Base-by-base conservation (phyloP, 2,888 invertebrate species). In the Apotomis capreana region DNA sequence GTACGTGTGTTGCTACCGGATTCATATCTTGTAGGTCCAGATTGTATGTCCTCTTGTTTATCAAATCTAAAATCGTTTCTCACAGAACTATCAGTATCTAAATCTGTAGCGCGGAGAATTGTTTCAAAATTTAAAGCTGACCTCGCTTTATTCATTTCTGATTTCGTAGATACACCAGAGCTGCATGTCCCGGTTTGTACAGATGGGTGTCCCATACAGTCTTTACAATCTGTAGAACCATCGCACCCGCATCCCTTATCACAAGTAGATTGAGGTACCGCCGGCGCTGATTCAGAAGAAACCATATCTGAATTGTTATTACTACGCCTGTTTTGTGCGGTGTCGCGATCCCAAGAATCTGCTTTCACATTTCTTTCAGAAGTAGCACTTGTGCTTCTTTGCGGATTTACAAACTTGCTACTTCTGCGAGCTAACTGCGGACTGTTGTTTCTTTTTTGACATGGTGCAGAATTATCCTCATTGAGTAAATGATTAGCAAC, bases 161-260 rank as follows among this genome's bases (percentile, higher is more conserved):
- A 44, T 46, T 15, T 36, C 26, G 40, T 13, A 54, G 54, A 54
- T 49, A 4, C 15, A 9, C 6, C 2, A 65, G 12, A 26, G 4
- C 12, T n/a, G 15, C 55, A 26, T 8, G 61, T 3, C 10, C 12
- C 5, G 9, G 49, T 10, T 51, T 62, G 51, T 1, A 10, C 1
- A 51, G 49, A 61, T 26, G 26, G 26, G 6, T 13, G 61, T 3
- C 36, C 61, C 6, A 26, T 15, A 40, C 63, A 52, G 51, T 64
- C 15, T 15, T 54, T 40, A 40, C 63, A 64, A 52, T 64, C 63
- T 0, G 57, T 13, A 9, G 54, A 37, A n/a, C 52, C 52, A 3
- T 64, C 63, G 54, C 63, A 64, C 3, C 55, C 55, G 46, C 68
- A 68, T 36, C 15, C 68, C 37, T 26, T 68, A 8, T 52, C 54